These are phyloP conservation scores for Hippocampus kuda DNA, from an alignment of 2,797 vertebrate genomes.

Conservation along the genomic window DNA sequence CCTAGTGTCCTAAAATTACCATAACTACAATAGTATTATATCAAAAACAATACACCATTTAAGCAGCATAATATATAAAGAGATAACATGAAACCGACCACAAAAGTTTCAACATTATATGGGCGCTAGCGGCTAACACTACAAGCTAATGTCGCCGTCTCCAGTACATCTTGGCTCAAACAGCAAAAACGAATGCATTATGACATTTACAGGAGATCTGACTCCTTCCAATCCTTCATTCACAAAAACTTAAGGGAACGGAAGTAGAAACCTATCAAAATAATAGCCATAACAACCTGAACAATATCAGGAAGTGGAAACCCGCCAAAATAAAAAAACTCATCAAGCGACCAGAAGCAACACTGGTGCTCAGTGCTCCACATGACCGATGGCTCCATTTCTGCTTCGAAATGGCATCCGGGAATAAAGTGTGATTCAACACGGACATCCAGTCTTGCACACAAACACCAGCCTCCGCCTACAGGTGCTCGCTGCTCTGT, in stretches of 20 bases:
- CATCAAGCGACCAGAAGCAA: too few species aligned
- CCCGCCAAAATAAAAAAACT: background rate
- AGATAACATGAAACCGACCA: background rate
- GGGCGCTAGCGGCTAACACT: background rate
- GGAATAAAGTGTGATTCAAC: background rate
- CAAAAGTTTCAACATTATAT: background rate
- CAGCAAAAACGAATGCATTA: too few species aligned
- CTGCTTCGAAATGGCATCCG: background rate
- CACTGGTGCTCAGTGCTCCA: background rate
- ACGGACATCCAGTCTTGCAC: background rate
- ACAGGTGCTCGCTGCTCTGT: background rate
- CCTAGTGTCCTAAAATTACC: background rate
- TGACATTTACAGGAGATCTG: too few species aligned
- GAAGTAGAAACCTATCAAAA: too few species aligned
- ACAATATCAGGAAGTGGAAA: background rate
- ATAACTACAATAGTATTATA: background rate
- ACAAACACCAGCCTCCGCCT: slow-evolving; percentile 5
- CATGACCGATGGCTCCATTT: background rate
- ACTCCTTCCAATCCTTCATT: too few species aligned
- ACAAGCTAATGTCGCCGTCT: background rate
- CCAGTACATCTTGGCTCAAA: background rate
- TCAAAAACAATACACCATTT: background rate
- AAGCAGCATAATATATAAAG: background rate
- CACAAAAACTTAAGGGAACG: too few species aligned
- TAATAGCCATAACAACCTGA: background rate